A percentile compares a stretch with the other conserved stretches of the same genome.
phyloP scores from a whole-genome alignment of 2,797 vertebrate species.

The Argya squamiceps region DNA sequence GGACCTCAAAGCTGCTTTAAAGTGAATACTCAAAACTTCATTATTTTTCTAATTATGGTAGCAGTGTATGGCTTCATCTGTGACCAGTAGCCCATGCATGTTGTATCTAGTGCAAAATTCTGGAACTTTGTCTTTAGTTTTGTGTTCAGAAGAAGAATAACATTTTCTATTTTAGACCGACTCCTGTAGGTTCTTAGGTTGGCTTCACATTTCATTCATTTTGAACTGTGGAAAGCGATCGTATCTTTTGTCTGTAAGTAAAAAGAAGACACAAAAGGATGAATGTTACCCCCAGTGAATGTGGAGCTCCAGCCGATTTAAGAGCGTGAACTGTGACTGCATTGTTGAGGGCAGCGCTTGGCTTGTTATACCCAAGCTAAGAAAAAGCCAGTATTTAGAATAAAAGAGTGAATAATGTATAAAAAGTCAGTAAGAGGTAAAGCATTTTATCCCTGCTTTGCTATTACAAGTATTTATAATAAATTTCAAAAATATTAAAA shows the following conservation, averaged over 20 bases:
- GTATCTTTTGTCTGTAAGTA: constrained; percentile 36
- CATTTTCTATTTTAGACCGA: constrained; percentile 1
- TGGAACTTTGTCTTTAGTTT: not conserved
- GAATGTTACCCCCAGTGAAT: constrained; percentile 16
- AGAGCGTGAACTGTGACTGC: constrained; percentile 36
- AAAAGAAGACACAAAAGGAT: constrained; percentile 19
- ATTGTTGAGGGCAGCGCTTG: constrained; percentile 15
- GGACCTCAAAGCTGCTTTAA: not conserved
- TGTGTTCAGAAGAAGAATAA: not conserved
- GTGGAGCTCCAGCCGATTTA: not conserved
- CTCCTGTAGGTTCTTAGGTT: constrained; percentile 5
- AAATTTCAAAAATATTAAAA: not conserved
- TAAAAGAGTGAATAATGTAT: not conserved
- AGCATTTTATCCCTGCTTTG: not conserved
- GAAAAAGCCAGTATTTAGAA: not conserved
- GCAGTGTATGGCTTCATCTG: not conserved
- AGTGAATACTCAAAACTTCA: not conserved
- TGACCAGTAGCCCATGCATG: not conserved
- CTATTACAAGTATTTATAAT: not conserved
- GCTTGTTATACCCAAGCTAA: not conserved
- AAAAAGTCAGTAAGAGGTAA: not conserved
- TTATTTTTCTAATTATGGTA: not conserved
- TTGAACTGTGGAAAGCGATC: not conserved
- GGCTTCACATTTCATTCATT: constrained; percentile 22
- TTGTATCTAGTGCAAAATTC: not conserved